Evolutionary conservation across 2,797 vertebrate species (phyloP), one percentile per base, ranked within the genome.

Genomic region (Siniperca obscura): DNA sequence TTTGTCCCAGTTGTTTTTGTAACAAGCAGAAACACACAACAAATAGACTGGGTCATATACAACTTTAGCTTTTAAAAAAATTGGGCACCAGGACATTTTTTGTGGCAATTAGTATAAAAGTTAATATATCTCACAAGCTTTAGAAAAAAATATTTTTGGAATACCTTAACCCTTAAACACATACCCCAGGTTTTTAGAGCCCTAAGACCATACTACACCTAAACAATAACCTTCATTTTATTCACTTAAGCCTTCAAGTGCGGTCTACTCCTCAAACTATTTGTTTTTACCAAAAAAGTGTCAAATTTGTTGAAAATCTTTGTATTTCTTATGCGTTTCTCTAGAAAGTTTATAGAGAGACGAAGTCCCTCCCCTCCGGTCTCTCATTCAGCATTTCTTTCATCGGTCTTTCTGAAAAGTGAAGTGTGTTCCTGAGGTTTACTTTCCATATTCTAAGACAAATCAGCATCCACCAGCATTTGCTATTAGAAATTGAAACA

Each of bases 21-120:
- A 70, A 50, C 74, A 76, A 66, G 69, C 40, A 87, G 25, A 80
- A 78, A 65, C 22, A 65, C 22, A 73, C 8, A 59, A 57, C n/a
- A 70, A 56, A 8, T 27, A 65, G 8, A 78, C 22, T 73, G 34
- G 1, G 36, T 71, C n/a, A 53, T 40, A 19, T 56, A 61, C 21
- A 50, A 44, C 13, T 50, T 67, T 34, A 21, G 1, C 3, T 59
- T 72, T 46, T 44, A 6, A 38, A n/a, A 53, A 27, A 74, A 36
- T n/a, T 50, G 46, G 14, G 3, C 5, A 36, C 3, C 30, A 40
- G 16, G 21, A 57, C 6, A 36, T 25, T 55, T 73, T 59, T 62
- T 77, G n/a, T 62, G 53, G 25, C 3, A 3, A 1, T 22, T 36
- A 34, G 5, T 67, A 21, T 25, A 40, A 56, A 42, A 60, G 12